These are phyloP conservation scores for Chouioia cunea DNA, from an alignment of 2,888 invertebrate genomes.

Conservation along the genomic window DNA sequence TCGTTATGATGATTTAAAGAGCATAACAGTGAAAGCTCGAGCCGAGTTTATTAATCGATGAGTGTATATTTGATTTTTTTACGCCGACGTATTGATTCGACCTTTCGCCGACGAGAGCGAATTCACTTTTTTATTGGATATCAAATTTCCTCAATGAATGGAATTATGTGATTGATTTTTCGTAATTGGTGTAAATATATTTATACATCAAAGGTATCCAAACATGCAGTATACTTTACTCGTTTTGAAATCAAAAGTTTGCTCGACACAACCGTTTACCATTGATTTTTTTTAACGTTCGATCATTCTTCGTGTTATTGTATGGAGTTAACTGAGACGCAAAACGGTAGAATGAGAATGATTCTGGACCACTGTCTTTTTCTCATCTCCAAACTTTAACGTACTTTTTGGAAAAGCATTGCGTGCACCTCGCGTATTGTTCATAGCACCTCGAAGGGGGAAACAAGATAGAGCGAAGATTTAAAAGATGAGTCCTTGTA, in stretches of 20 bases:
- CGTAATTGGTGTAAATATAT: too few species aligned
- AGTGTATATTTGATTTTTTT: not conserved
- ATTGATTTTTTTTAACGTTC: too few species aligned
- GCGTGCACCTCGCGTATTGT: not conserved
- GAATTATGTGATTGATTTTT: too few species aligned
- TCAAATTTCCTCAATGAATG: too few species aligned
- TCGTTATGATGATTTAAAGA: slow-evolving; percentile 30
- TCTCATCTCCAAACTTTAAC: slow-evolving; percentile 36
- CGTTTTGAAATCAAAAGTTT: not conserved
- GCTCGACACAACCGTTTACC: slow-evolving; percentile 5
- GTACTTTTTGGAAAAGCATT: slow-evolving; percentile 42
- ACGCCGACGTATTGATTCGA: too few species aligned
- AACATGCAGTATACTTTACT: too few species aligned
- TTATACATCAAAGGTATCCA: too few species aligned
- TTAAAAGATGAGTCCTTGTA: slow-evolving; percentile 41
- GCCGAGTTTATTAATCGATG: slow-evolving; percentile 18
- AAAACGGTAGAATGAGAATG: slow-evolving; percentile 9
- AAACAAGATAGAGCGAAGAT: slow-evolving; percentile 22
- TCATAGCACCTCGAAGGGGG: slow-evolving; percentile 31
- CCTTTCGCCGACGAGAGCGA: too few species aligned
- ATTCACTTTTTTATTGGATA: too few species aligned
- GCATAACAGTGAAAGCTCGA: not conserved
- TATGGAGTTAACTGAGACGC: slow-evolving; percentile 8
- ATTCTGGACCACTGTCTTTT: not conserved
- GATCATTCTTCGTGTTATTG: not conserved